Base-by-base conservation (phyloP, 1,140 invertebrate genomes). In the Zelostemma sp. region DNA sequence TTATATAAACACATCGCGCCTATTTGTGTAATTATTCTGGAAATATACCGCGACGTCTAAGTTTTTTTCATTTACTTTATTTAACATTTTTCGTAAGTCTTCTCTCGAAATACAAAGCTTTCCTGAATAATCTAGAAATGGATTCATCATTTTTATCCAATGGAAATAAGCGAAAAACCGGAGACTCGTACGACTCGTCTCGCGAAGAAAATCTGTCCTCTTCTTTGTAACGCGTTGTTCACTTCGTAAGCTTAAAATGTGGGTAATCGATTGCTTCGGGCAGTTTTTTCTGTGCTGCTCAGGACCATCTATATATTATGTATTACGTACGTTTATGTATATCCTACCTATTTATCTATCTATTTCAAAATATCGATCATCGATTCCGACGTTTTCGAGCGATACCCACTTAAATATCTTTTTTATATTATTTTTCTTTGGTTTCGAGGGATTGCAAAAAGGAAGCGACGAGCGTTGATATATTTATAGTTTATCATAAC, bases 341-440 rank as follows among this genome's bases (percentile, higher is more conserved):
- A 66, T 40, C 63, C 51, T 70, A 74, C 61, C 67, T 69, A 68
- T 65, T 63, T 62, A 55, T 66, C 65, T 73, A 66, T 59, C 65
- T 68, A 73, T 73, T 68, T 73, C 65, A 73, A 73, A 73, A 73
- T 68, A 73, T 73, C 65, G 57, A 54, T 59, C 54, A 63, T 40
- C 54, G 49, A 65, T 61, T 66, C 62, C 55, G 63, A 72, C 57
- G 17, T 41, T 15, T 53, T 31, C 61, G 61, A 63, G 64, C 28
- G 6, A 45, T 3, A 43, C 61, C 48, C 58, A 38, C 33, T 28
- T 28, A 3, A 1, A n/a, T 49, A 58, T 35, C 38, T 54, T 59
- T 55, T 63, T 49, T 46, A 38, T 49, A 16, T 14, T 58, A 40
- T 56, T 11, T 38, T 12, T 63, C 31, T 65, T 68, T 57, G 47